Evolutionary conservation across 2,888 invertebrate species (phyloP).

Genomic region (Parelbella ahira): DNA sequence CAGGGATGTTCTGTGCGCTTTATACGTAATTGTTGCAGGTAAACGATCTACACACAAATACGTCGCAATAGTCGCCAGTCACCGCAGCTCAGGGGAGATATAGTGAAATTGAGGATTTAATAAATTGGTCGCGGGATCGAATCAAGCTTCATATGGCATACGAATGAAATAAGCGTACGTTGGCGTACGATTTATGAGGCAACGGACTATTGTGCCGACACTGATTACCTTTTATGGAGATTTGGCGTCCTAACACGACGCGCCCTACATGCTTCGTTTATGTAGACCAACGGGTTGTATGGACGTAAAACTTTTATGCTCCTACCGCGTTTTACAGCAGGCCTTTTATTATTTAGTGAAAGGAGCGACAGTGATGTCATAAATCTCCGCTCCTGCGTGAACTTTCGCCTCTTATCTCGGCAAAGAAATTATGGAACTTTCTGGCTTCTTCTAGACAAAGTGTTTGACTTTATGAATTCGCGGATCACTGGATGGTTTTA

Average conservation of each 20-base stretch:
- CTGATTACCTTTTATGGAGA: constrained; percentile 76
- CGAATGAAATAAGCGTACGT: constrained; percentile 45
- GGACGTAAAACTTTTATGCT: constrained; percentile 78
- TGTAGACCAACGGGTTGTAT: constrained; percentile 74
- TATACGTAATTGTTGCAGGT: constrained; percentile 14
- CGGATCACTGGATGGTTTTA: constrained; percentile 70
- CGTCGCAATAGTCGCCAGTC: constrained; percentile 20
- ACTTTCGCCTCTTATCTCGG: constrained; percentile 80
- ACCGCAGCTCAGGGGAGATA: constrained; percentile 24
- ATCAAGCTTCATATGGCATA: constrained; percentile 26
- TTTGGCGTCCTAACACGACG: constrained; percentile 61
- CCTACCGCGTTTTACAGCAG: constrained; percentile 76
- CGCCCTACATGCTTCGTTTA: constrained; percentile 59
- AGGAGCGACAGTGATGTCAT: constrained; percentile 78
- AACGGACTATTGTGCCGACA: constrained; percentile 63
- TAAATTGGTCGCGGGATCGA: constrained; percentile 25
- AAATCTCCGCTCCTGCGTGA: constrained; percentile 80
- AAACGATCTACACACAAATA: constrained; percentile 15
- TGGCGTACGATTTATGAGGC: constrained; percentile 61
- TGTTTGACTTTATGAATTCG: constrained; percentile 73
- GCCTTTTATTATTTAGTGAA: constrained; percentile 81
- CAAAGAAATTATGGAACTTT: constrained; percentile 79
- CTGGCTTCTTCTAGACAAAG: constrained; percentile 77
- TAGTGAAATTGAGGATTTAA: constrained; percentile 26
- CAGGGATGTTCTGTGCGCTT: neutral